Evolutionary conservation across 2,888 invertebrate species (phyloP), one percentile per base, ranked within the genome.

Genomic region (Agrotis exclamationis): DNA sequence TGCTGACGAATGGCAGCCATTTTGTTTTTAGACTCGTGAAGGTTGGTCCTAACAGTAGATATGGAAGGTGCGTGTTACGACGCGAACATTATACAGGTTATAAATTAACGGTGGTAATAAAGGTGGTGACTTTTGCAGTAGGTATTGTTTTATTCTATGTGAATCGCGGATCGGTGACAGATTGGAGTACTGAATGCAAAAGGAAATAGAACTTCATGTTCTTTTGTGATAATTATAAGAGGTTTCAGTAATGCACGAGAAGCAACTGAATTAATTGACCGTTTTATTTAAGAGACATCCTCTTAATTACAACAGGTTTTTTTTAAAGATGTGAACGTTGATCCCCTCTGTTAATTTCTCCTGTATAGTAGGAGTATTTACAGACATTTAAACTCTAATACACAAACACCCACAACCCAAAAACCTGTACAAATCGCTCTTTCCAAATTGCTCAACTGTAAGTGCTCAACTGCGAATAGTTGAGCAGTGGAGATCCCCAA

Each of bases 1-100:
- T 63, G 74, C 65, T 74, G 73, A 77, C 71, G 81, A 84, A 74
- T 70, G 59, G 68, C 58, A 33, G 63, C 69, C 65, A 79, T 77
- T 85, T 85, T 76, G 66, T 72, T 83, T 71, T 58, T 65, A 53
- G 56, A 45, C 24, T 62, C 18, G 54, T 62, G 47, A 63, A 74
- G 79, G 79, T 58, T 57, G 66, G 71, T 18, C 63, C 22, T 39
- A 56, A 24, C 33, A 5, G 81, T 60, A 51, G 81, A 76, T 76
- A 81, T 51, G 63, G 51, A 60, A 59, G 53, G 79, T 79, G 73
- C 79, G 82, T 82, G 79, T 78, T 66, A 20, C 62, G 64, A 33
- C 56, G 53, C 45, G 45, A 70, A 63, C 44, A 63, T 81, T 76
- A 57, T 51, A 70, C 58, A 22, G 47, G 62, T 54, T 63, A 53